Conservation (phyloP, 2,113 vertebrate genomes). For the Crypturellus undulatus region DNA sequence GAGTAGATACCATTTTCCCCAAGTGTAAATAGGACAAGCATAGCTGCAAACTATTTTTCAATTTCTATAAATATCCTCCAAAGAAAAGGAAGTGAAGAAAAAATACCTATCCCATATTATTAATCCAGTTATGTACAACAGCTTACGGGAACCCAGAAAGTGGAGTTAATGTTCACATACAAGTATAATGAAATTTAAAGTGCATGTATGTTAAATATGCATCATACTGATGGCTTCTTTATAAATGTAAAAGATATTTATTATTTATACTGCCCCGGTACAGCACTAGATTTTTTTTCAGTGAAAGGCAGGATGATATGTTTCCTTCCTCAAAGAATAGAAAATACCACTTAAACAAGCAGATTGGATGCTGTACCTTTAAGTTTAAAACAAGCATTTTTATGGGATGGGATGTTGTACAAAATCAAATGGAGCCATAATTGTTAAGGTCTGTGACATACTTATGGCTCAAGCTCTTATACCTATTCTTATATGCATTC, state of each 20-base stretch:
- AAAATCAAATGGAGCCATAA: background rate
- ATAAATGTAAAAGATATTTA: constrained; percentile 40
- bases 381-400: constrained; percentile 7
- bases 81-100: background rate
- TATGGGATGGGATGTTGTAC: background rate
- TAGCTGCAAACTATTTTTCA: background rate
- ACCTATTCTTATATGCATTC: constrained; percentile 23
- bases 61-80: background rate
- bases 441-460: background rate
- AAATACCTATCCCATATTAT: background rate
- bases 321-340: constrained; percentile 1
- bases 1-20: background rate
- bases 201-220: constrained; percentile 60
- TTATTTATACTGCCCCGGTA: constrained; percentile 53
- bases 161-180: constrained; percentile 31
- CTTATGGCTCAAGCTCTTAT: background rate
- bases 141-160: background rate
- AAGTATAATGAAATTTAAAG: constrained; percentile 50
- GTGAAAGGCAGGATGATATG: background rate
- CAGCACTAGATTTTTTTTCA: background rate
- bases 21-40: background rate
- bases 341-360: background rate
- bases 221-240: constrained; percentile 20
- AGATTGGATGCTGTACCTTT: background rate
- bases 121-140: background rate